Evolutionary conservation across 2,888 invertebrate species (phyloP).

Genomic region (Diploptera punctata): DNA sequence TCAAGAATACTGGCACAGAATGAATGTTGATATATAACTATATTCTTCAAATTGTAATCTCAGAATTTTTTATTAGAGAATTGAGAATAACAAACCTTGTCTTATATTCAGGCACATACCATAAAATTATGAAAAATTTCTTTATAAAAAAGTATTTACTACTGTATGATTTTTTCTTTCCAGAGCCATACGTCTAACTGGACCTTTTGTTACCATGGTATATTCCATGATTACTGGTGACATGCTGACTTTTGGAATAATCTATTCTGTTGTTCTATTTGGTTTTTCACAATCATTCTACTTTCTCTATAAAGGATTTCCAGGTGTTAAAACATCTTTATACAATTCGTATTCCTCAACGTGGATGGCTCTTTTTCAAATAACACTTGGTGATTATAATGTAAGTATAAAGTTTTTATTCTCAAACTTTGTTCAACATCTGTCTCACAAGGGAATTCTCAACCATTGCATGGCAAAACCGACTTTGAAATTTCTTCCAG

Average conservation of each 20-base stretch:
- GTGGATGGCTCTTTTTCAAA: slow-evolving; percentile 98
- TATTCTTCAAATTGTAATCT: no score
- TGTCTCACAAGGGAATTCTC: no score
- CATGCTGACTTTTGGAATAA: slow-evolving; percentile 98
- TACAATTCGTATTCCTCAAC: slow-evolving; percentile 88
- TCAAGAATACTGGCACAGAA: no score
- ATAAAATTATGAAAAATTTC: no score
- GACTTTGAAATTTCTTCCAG: no score
- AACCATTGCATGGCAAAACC: no score
- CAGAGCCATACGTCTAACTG: slow-evolving; percentile 93
- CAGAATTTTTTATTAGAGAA: no score
- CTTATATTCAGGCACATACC: no score
- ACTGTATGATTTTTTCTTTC: slow-evolving; percentile 42
- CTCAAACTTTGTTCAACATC: no score
- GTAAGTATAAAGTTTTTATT: slow-evolving; percentile 70
- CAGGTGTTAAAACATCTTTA: slow-evolving; percentile 79
- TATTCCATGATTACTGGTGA: slow-evolving; percentile 99
- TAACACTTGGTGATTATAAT: slow-evolving; percentile 96
- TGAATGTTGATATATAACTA: no score
- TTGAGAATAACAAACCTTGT: no score
- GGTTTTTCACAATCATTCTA: slow-evolving; percentile 96
- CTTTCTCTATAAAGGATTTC: slow-evolving; percentile 92
- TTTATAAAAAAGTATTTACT: no score
- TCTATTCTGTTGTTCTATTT: slow-evolving; percentile 92
- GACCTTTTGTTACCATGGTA: slow-evolving; percentile 99